Conservation (phyloP, 2,797 vertebrate genomes). For the Cheracebus regulus region DNA sequence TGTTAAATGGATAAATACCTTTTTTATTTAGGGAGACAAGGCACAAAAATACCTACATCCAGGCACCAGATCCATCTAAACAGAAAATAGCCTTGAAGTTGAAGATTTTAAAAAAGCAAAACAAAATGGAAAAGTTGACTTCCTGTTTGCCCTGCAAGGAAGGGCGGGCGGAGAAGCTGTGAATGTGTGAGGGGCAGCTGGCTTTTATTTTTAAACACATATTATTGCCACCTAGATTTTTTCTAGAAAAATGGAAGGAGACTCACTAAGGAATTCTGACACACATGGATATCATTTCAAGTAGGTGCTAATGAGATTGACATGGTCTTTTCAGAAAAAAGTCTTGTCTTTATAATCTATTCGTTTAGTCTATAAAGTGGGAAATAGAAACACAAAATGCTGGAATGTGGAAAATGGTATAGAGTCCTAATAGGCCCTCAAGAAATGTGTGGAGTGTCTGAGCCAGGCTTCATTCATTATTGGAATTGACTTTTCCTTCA, state of each 20-base stretch:
- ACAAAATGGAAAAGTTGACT: constrained; percentile 71
- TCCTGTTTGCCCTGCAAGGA: constrained; percentile 67
- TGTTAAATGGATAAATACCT: constrained; percentile 32
- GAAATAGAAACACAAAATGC: background rate
- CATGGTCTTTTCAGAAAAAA: background rate
- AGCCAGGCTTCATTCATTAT: background rate
- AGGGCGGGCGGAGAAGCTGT: background rate
- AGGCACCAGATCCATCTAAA: constrained; percentile 35
- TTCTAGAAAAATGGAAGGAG: constrained; percentile 51
- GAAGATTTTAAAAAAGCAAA: constrained; percentile 54
- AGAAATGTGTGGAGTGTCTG: background rate
- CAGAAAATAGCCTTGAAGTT: constrained; percentile 54
- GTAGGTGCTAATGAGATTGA: constrained; percentile 54
- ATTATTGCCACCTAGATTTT: constrained; percentile 51
- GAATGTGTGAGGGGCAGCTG: constrained; percentile 76
- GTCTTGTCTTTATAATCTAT: constrained; percentile 24
- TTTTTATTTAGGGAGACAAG: constrained; percentile 26
- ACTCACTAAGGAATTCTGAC: constrained; percentile 56
- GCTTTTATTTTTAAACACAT: constrained; percentile 79
- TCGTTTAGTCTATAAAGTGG: background rate
- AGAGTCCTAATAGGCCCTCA: background rate
- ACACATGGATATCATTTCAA: constrained; percentile 44
- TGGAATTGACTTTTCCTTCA: background rate
- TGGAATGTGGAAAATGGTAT: background rate
- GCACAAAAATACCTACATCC: constrained; percentile 42